Percentiles rank a stretch among this genome's conserved stretches.
Evolutionary conservation across 2,888 invertebrate species (phyloP).

Genomic region (Drosophila borborema): DNA sequence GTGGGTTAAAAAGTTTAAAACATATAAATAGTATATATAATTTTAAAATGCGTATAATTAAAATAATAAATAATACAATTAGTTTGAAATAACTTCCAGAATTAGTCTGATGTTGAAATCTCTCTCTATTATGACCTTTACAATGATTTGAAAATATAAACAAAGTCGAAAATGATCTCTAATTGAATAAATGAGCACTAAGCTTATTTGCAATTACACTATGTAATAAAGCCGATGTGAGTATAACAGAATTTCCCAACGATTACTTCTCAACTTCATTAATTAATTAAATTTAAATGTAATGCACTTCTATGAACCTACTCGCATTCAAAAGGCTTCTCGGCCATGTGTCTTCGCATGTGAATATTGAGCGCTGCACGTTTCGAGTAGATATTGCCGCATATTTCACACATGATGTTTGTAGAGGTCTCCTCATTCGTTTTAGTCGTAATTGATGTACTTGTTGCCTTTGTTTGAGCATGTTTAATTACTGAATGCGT

Average conservation of each 20-base stretch:
- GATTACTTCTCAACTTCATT: neutral
- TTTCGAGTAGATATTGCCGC: slow-evolving; percentile 84
- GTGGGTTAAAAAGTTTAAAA: too few species aligned
- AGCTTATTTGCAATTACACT: neutral
- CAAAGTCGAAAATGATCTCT: neutral
- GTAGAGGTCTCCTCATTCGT: slow-evolving; percentile 60
- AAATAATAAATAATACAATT: neutral
- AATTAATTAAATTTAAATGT: neutral
- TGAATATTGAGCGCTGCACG: slow-evolving; percentile 83
- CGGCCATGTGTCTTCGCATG: slow-evolving; percentile 84
- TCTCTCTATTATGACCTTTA: too few species aligned
- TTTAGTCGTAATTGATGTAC: slow-evolving; percentile 21
- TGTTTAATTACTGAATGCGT: slow-evolving; percentile 24
- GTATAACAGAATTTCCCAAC: too few species aligned
- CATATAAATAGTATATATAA: too few species aligned
- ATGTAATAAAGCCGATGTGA: neutral
- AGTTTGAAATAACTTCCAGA: too few species aligned
- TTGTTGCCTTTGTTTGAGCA: slow-evolving; percentile 13
- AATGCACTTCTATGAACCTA: slow-evolving; percentile 52
- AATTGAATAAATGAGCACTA: neutral
- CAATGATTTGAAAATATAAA: neutral
- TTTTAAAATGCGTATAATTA: neutral
- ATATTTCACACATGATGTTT: slow-evolving; percentile 84
- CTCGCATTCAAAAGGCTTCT: slow-evolving; percentile 84
- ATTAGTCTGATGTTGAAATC: too few species aligned